phyloP scores from a whole-genome alignment of 1,140 invertebrate genomes.

The Spodoptera litura region DNA sequence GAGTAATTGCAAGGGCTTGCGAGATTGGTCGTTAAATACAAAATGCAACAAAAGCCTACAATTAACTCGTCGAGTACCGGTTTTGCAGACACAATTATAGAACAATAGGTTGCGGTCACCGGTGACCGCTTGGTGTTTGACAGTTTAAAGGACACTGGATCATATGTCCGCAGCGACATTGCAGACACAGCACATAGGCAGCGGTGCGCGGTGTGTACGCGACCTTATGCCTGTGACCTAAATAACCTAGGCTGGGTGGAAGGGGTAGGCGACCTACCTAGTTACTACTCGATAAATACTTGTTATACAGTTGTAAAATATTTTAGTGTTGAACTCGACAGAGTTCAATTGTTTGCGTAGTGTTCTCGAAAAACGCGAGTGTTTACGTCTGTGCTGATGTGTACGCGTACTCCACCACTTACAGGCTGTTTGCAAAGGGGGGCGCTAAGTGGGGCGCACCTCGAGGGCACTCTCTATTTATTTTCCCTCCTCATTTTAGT shows the following conservation, averaged over 20 bases:
- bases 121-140: too few species aligned
- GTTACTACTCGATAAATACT: conserved; percentile 12
- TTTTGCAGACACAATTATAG: too few species aligned
- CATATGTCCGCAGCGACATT: conserved; percentile 6
- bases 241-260: conserved; percentile 49
- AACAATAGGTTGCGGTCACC: too few species aligned
- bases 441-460: not conserved
- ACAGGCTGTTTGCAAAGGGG: not conserved
- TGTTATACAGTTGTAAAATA: not conserved
- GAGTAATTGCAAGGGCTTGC: too few species aligned
- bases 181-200: not conserved
- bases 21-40: too few species aligned
- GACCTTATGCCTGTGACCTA: conserved; percentile 62
- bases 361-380: conserved; percentile 16
- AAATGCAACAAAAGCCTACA: not conserved
- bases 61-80: too few species aligned
- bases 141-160: too few species aligned
- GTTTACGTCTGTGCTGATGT: conserved; percentile 15
- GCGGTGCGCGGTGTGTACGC: not conserved
- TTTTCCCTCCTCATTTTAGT: not conserved
- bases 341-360: conserved; percentile 6
- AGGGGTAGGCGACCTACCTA: not conserved
- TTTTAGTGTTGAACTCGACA: conserved; percentile 8
- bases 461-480: not conserved
- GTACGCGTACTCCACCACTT: not conserved